Base-by-base conservation (phyloP, 1,140 invertebrate genomes). In the Calosoma granatense region DNA sequence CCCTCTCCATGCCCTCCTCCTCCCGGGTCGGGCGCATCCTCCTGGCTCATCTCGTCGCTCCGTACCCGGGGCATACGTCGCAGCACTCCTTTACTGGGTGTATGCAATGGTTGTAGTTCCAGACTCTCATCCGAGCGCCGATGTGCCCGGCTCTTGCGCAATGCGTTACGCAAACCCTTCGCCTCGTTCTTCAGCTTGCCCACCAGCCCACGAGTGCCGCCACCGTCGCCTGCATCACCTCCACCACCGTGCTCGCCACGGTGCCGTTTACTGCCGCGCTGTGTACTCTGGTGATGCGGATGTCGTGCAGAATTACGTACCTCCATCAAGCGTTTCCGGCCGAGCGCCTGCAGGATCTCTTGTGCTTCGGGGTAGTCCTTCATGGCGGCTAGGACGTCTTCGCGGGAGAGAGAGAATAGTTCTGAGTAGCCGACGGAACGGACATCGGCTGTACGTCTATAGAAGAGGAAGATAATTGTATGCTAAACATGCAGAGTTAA, bases 361-460 rank as follows among this genome's bases (percentile, higher is more conserved):
- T 97, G 90, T 0, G 94, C 94, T 71, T 97, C 93, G 0, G 94
- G 94, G 65, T 97, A 96, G 70, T 97, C 94, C 70, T 95, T 96
- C 84, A 97, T 92, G 1, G 94, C 94, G 0, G 86, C 83, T 9
- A 97, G 70, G 0, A 97, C 92, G 66, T 97, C 94, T 72, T 97
- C 93, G n/a, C 93, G 78, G 0, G 93, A 96, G 0, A 98, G 73
- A 30, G 92, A 95, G 72, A 98, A 97, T 1, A 98, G 76, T 69
- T 97, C 94, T 0, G 93, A 93, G 65, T 97, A 98, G 0, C 94
- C 94, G 1, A 98, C 92, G 0, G 93, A 96, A 56, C 92, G 78
- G 0, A 98, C 94, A 70, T 98, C 94, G 11, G 94, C 94, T 60
- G 94, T 96, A 55, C 94, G 84, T 68, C 94, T 96, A 69, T 22